Conservation (phyloP, 2,888 invertebrate genomes). For the Conomelus anceps region DNA sequence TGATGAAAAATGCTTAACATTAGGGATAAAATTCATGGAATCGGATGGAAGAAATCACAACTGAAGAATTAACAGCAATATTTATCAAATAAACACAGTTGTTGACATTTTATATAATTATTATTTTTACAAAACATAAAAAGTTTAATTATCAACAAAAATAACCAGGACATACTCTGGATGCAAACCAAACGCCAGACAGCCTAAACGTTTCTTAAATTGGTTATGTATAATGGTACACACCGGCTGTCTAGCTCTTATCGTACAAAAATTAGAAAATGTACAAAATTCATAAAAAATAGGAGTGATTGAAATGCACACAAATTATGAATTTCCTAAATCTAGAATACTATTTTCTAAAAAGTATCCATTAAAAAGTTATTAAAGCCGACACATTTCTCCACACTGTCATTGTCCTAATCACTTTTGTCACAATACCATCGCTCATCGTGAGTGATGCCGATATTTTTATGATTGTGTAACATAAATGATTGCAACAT, state of each 20-base stretch:
- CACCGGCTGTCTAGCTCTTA: conserved; percentile 27
- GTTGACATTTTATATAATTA: conserved; percentile 27
- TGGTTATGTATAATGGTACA: conserved; percentile 8
- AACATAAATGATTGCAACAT: neutral
- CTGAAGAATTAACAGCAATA: conserved; percentile 29
- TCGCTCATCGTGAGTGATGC: neutral
- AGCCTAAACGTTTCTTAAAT: conserved; percentile 15
- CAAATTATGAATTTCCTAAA: conserved; percentile 31
- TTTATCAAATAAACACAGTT: conserved; percentile 29
- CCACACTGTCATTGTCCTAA: conserved; percentile 14
- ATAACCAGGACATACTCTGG: conserved; percentile 25
- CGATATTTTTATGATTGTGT: too few species aligned
- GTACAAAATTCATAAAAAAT: conserved; percentile 34
- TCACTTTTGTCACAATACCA: conserved; percentile 11
- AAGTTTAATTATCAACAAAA: conserved; percentile 27
- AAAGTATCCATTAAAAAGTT: conserved; percentile 24
- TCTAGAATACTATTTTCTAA: conserved; percentile 27
- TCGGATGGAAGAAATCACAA: conserved; percentile 10
- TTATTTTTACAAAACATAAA: conserved; percentile 28
- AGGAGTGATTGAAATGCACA: conserved; percentile 37
- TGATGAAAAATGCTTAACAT: too few species aligned
- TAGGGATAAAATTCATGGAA: neutral
- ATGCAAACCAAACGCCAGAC: conserved; percentile 21
- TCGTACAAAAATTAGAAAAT: conserved; percentile 32
- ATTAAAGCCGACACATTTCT: conserved; percentile 22